Evolutionary conservation across 2,888 invertebrate genomes (phyloP).

Genomic region (Parnassius orleans): DNA sequence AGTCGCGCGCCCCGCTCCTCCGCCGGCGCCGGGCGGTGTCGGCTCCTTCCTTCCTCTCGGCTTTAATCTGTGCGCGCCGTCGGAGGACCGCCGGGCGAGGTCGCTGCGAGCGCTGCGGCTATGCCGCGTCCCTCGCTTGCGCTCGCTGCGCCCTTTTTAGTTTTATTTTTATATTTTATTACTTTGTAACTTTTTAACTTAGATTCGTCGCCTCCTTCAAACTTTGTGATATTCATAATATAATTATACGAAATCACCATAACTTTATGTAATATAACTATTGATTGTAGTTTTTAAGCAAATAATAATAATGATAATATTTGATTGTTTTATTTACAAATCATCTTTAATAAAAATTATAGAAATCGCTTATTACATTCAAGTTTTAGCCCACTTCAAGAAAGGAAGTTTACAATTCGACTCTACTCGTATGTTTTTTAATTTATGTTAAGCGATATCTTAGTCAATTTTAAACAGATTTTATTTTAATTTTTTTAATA

Average conservation of each 20-base stretch:
- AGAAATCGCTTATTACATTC: too few relatives aligned
- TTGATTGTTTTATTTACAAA: slow-evolving; percentile 33
- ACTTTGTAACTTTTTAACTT: slow-evolving; percentile 60
- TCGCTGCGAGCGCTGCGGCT: slow-evolving; percentile 63
- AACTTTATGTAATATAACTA: slow-evolving; percentile 73
- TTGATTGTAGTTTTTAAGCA: slow-evolving; percentile 54
- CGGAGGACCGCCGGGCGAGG: slow-evolving; percentile 77
- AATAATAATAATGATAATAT: slow-evolving; percentile 57
- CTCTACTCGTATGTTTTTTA: too few relatives aligned
- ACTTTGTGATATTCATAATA: slow-evolving; percentile 79
- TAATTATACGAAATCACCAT: slow-evolving; percentile 74
- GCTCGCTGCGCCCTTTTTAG: slow-evolving; percentile 67
- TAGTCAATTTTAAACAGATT: too few relatives aligned
- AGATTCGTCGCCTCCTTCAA: slow-evolving; percentile 74
- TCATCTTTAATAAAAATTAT: neutral
- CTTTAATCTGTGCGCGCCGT: slow-evolving; percentile 71
- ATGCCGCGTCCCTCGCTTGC: slow-evolving; percentile 57
- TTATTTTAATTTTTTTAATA: too few relatives aligned
- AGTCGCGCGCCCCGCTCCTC: slow-evolving; percentile 48
- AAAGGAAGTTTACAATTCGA: too few relatives aligned
- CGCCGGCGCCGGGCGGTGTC: slow-evolving; percentile 79
- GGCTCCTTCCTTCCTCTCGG: slow-evolving; percentile 68
- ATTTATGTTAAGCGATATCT: too few relatives aligned
- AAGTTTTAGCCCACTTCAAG: too few relatives aligned
- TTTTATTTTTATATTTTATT: slow-evolving; percentile 54